Base-by-base conservation (phyloP, 1,140 invertebrate species). In the Magallana angulata region DNA sequence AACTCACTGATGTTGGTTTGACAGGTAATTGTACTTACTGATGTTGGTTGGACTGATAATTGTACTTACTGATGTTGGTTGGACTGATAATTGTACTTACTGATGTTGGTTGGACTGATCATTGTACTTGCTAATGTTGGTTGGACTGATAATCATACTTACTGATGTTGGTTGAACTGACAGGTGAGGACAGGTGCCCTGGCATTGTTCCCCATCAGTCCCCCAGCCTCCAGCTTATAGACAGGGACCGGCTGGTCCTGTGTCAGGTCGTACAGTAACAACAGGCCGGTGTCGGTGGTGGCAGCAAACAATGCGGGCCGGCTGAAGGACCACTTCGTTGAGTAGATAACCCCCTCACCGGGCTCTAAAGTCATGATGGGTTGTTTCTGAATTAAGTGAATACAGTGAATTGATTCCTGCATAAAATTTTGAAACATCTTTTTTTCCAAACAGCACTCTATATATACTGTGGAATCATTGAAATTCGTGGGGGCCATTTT, bases 321-420 rank as follows among this genome's bases (percentile, higher is more conserved):
- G 2, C 93, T 89, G 7, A 94, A 94, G 9, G 94, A 95, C 94
- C 94, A 95, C 59, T 92, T 90, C 7, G 91, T 91, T 9, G 92
- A 92, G 82, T 91, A 93, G 3, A 95, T 86, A 89, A 93, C 94
- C 1, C 94, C 94, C 81, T 93, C 92, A 12, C 92, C 93, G 68
- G 94, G 94, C 88, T 94, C 94, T 81, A 95, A 91, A 6, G 91
- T 94, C 48, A 94, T 16, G 11, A 94, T 88, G 59, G 93, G 94
- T 60, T 94, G 91, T 85, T 85, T 85, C 88, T 89, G 58, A 8
- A 88, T 9, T 0, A 36, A 16, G 14, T 24, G 24, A 24, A 64
- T 64, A 48, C 36, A 48, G 36, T 3, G 36, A 48, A 48, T 48
- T 48, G 3, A 48, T 4, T 48, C 36, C 5, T 48, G 36, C 5